These are phyloP conservation scores for Poeciliopsis turrubarensis DNA, from an alignment of 2,113 vertebrate species.

Conservation along the genomic window DNA sequence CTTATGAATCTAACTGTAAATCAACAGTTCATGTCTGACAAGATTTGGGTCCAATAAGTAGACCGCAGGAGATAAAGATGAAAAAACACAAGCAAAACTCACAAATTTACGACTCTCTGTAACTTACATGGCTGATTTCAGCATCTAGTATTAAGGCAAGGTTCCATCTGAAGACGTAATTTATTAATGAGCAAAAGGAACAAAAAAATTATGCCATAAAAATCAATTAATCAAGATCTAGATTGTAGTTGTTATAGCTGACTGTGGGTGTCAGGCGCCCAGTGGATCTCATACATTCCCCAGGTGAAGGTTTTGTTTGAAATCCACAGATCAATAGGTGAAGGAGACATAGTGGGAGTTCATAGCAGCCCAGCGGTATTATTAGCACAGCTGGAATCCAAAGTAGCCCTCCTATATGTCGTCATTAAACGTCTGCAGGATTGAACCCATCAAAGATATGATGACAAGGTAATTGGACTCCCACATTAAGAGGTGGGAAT, in stretches of 20 bases:
- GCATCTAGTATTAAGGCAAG: conserved; percentile 50
- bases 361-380: not conserved
- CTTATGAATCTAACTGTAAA: too few species aligned
- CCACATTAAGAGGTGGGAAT: conserved; percentile 31
- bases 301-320: conserved; percentile 6
- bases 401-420: conserved; percentile 10
- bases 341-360: conserved; percentile 3
- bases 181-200: conserved; percentile 22
- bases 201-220: conserved; percentile 32
- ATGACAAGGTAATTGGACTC: conserved; percentile 32
- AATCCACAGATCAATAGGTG: conserved; percentile 1
- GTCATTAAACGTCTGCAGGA: conserved; percentile 18
- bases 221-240: conserved; percentile 51
- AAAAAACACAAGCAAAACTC: not conserved
- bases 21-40: too few species aligned
- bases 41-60: too few species aligned
- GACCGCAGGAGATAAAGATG: not conserved
- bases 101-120: not conserved
- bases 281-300: conserved; percentile 16
- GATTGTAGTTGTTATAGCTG: conserved; percentile 45
- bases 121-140: conserved; percentile 38
- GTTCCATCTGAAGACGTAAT: conserved; percentile 43
- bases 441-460: conserved; percentile 14
- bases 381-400: conserved; percentile 22
- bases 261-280: conserved; percentile 22